These are phyloP conservation scores for Ylistrum balloti DNA, from an alignment of 1,140 invertebrate species.

Conservation along the genomic window DNA sequence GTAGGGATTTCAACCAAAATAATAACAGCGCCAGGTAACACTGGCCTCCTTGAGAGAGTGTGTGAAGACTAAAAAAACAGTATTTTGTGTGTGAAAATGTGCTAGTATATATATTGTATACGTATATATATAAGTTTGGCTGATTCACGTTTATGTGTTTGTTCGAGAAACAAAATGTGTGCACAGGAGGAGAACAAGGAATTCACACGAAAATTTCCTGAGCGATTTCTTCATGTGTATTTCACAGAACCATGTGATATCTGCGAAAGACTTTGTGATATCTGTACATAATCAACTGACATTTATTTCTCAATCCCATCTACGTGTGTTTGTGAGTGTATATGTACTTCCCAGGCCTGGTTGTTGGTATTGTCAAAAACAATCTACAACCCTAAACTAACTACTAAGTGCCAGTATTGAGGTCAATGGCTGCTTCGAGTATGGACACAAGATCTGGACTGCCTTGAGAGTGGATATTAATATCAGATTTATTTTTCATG, in stretches of 20 bases:
- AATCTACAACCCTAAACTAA: conserved; percentile 39
- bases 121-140: neutral
- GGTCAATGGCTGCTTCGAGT: neutral
- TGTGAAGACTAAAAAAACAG: neutral
- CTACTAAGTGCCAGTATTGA: conserved; percentile 10
- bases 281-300: conserved; percentile 23
- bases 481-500: neutral
- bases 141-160: neutral
- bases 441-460: neutral
- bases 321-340: neutral
- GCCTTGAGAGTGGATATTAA: neutral
- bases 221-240: neutral
- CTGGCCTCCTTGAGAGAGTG: neutral
- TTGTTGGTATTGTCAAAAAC: conserved; percentile 23
- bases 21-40: conserved; percentile 9
- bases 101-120: conserved; percentile 2
- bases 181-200: neutral
- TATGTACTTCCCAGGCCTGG: neutral
- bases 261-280: conserved; percentile 17
- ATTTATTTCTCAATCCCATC: conserved; percentile 18
- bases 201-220: neutral
- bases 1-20: conserved; percentile 16
- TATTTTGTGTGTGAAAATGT: neutral
- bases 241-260: conserved; percentile 38
- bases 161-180: conserved; percentile 17